A percentile compares a stretch with the other conserved stretches of the same genome.
Conservation (phyloP, 2,888 invertebrate species). For the Parochlus steinenii region DNA sequence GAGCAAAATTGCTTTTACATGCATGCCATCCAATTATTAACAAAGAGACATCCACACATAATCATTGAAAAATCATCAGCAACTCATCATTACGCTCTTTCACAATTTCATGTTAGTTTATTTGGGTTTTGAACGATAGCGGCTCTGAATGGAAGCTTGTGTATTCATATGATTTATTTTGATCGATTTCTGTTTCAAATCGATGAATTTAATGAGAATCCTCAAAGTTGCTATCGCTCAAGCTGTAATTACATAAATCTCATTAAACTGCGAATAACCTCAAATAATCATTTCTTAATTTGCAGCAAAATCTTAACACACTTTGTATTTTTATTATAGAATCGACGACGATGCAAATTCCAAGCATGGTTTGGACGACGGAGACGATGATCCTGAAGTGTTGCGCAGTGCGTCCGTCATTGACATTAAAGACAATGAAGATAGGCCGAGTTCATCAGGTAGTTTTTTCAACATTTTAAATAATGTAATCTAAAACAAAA, state of each 20-base stretch:
- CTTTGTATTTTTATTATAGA: slow-evolving; percentile 18
- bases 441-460: slow-evolving; percentile 32
- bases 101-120: too few relatives aligned
- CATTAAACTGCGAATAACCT: background rate
- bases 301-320: too few relatives aligned
- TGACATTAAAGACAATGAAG: slow-evolving; percentile 31
- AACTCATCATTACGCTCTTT: too few relatives aligned
- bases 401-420: too few relatives aligned
- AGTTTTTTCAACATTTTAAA: slow-evolving; percentile 17
- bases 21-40: too few relatives aligned
- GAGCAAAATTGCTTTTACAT: too few relatives aligned
- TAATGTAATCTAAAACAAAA: background rate
- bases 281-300: background rate
- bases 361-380: slow-evolving; percentile 30
- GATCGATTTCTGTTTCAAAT: background rate
- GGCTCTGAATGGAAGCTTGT: too few relatives aligned
- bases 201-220: background rate
- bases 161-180: background rate
- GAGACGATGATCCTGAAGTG: slow-evolving; percentile 30
- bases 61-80: too few relatives aligned
- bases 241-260: background rate
- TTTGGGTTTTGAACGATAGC: too few relatives aligned
- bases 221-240: background rate
- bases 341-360: slow-evolving; percentile 31
- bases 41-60: too few relatives aligned